These are phyloP conservation scores for Pheosia gnoma DNA, from an alignment of 2,888 invertebrate genomes.

Conservation along the genomic window DNA sequence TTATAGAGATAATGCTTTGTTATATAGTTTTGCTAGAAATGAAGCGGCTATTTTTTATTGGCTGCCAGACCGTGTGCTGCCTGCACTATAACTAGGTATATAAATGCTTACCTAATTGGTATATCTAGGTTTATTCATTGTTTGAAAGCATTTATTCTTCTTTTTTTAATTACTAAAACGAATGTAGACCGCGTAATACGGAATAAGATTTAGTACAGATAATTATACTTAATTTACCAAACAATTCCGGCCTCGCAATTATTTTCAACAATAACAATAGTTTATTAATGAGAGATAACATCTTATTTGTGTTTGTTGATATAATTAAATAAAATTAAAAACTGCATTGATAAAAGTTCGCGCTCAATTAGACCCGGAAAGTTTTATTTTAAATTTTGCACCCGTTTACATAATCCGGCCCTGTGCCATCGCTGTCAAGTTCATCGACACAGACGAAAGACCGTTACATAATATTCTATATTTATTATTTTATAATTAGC, in stretches of 20 bases:
- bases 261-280: background rate
- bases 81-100: background rate
- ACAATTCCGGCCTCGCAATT: background rate
- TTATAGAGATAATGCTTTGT: background rate
- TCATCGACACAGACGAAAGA: constrained; percentile 25
- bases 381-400: background rate
- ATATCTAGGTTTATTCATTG: background rate
- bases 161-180: background rate
- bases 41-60: background rate
- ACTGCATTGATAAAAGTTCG: too few relatives aligned
- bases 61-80: background rate
- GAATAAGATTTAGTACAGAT: background rate
- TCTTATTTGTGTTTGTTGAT: background rate
- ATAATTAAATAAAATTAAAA: too few relatives aligned
- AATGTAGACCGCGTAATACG: background rate
- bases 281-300: background rate
- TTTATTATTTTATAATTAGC: constrained; percentile 27
- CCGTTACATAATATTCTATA: constrained; percentile 17
- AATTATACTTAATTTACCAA: background rate
- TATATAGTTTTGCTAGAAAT: background rate
- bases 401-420: background rate
- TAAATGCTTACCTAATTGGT: background rate
- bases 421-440: constrained; percentile 12
- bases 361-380: too few relatives aligned
- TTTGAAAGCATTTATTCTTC: background rate